Base-by-base conservation (phyloP, 2,888 invertebrate genomes). In the Amphipoea oculea region DNA sequence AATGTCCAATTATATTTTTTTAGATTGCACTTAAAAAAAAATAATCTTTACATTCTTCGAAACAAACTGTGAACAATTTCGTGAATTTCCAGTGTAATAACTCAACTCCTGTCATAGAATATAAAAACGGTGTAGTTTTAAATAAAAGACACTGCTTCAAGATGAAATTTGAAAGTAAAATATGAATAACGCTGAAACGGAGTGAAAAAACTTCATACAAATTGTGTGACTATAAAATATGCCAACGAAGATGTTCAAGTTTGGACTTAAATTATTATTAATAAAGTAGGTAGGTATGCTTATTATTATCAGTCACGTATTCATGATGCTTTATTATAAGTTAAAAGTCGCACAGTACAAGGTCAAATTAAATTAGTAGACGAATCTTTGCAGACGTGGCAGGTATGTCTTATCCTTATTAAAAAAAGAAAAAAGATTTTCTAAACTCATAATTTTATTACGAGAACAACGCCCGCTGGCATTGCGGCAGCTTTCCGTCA, bases 161-260 rank as follows among this genome's bases (percentile, higher is more conserved):
- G 48, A 70, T 73, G 36, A 76, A 81, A 83, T 75, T 84, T 84
- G 2, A 73, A 80, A 80, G 65, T 80, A 6, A 73, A 83, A 83
- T 76, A 11, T 70, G 70, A 57, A 42, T 69, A 80, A 69, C 12
- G 11, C 48, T 73, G 63, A 57, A 70, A 45, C 20, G 23, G 17
- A 62, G 40, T 48, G 54, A 65, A 66, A 73, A 85, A 76, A 60
- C 29, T 69, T 74, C 45, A 68, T 45, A 74, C 29, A 66, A 83
- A 69, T 79, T 79, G 29, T 66, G 45, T 36, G 42, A 36, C 20
- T 62, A 36, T 62, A 66, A 62, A 76, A 75, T 62, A 75, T 73
- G 29, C 29, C 66, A 62, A 69, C 23, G 9, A 42, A 51, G n/a
- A 51, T 42, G 62, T 57, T 70, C 36, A 23, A 57, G 29, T 23